phyloP scores from a whole-genome alignment of 53 echinoderm and acorn worm species.

The Holothuria leucospilota region DNA sequence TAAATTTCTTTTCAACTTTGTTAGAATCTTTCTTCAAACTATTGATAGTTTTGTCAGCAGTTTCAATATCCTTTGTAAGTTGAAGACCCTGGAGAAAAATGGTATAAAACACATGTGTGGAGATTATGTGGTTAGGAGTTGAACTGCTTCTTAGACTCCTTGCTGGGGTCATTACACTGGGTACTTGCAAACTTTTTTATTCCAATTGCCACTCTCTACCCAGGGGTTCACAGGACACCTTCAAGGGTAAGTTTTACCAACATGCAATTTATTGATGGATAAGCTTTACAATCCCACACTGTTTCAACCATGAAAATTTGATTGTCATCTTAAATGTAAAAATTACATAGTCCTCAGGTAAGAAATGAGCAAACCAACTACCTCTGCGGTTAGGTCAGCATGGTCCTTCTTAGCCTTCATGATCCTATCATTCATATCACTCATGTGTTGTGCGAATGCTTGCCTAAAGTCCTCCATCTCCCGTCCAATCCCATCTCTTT shows the following conservation, averaged over 20 bases:
- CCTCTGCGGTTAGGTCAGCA: conserved; percentile 88
- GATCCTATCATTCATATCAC: conserved; percentile 83
- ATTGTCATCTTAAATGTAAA: no score
- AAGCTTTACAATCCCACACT: no score
- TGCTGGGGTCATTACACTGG: no score
- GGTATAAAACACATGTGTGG: neutral
- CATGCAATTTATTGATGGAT: no score
- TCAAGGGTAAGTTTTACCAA: no score
- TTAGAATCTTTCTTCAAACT: conserved; percentile 62
- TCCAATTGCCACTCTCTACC: no score
- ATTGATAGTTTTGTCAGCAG: conserved; percentile 65
- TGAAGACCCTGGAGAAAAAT: conserved; percentile 66
- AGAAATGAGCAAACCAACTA: neutral
- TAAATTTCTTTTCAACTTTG: conserved; percentile 63
- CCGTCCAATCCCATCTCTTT: conserved; percentile 77
- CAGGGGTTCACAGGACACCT: no score
- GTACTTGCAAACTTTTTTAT: no score
- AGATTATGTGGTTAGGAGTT: no score
- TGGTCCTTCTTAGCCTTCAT: conserved; percentile 92
- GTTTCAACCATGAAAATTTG: no score
- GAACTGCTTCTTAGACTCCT: no score
- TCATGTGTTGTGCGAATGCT: conserved; percentile 85
- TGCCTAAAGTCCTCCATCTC: conserved; percentile 91
- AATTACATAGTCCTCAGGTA: no score
- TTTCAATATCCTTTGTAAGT: conserved; percentile 68